Evolutionary conservation across 2,113 vertebrate genomes (phyloP).

Genomic region (Fregetta grallaria): DNA sequence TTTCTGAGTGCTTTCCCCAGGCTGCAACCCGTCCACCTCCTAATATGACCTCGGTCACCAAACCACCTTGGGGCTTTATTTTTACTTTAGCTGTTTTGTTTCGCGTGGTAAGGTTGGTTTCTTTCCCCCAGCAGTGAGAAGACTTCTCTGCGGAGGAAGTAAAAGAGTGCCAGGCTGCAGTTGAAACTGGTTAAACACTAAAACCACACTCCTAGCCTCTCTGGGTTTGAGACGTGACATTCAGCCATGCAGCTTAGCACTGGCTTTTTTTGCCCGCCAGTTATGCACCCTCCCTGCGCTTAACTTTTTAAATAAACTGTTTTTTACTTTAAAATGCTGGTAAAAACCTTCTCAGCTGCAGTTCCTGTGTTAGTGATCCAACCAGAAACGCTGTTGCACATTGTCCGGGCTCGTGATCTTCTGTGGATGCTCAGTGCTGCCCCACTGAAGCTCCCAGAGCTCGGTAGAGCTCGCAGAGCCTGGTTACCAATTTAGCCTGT

Average conservation of each 20-base stretch:
- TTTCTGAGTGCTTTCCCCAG: slow-evolving; percentile 49
- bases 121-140: slow-evolving; percentile 62
- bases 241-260: slow-evolving; percentile 63
- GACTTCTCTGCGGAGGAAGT: slow-evolving; percentile 70
- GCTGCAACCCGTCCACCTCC: slow-evolving; percentile 17
- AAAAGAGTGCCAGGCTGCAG: slow-evolving; percentile 79
- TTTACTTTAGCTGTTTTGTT: slow-evolving; percentile 67
- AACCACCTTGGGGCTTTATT: slow-evolving; percentile 76
- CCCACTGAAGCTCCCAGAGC: slow-evolving; percentile 37
- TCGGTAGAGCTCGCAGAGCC: slow-evolving; percentile 34
- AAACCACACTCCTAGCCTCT: slow-evolving; percentile 77
- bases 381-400: not conserved
- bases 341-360: not conserved
- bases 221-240: slow-evolving; percentile 79
- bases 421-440: not conserved
- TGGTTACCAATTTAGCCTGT: slow-evolving; percentile 37
- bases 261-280: slow-evolving; percentile 22
- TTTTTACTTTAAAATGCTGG: not conserved
- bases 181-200: slow-evolving; percentile 77
- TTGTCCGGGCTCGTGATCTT: not conserved
- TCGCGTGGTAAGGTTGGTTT: slow-evolving; percentile 68
- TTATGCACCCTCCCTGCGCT: slow-evolving; percentile 9
- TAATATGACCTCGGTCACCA: slow-evolving; percentile 72
- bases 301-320: not conserved
- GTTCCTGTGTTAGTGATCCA: not conserved